A percentile compares a stretch with the other conserved stretches of the same genome.
phyloP scores from a whole-genome alignment of 2,113 vertebrate species.

The Mionectes macconnelli region DNA sequence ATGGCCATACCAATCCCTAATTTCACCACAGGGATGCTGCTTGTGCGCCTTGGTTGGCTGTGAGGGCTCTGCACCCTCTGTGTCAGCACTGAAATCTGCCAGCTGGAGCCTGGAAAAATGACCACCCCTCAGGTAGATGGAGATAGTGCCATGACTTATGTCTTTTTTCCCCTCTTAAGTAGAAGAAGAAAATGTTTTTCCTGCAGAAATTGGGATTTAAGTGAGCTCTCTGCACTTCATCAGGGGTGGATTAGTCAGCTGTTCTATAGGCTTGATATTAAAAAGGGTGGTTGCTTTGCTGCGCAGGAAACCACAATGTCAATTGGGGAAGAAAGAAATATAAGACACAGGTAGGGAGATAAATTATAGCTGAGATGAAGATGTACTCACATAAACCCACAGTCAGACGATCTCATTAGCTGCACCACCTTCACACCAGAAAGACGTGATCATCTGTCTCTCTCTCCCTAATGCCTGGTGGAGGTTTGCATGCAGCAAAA shows the following conservation, averaged over 20 bases:
- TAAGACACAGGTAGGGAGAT: neutral
- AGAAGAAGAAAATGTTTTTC: neutral
- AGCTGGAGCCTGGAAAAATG: neutral
- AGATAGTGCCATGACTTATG: neutral
- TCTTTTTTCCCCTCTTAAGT: neutral
- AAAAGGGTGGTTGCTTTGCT: neutral
- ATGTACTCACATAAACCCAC: neutral
- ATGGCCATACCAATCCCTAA: neutral
- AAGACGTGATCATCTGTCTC: neutral
- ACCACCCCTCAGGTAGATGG: neutral
- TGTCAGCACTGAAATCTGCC: neutral
- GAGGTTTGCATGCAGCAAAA: neutral
- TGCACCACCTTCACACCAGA: neutral
- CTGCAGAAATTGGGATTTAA: neutral
- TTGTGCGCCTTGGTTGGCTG: neutral
- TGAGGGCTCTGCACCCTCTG: neutral
- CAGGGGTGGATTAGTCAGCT: slow-evolving; percentile 11
- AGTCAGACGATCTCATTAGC: neutral
- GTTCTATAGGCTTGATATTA: neutral
- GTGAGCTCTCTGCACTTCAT: neutral
- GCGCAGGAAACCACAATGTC: neutral
- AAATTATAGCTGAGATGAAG: neutral
- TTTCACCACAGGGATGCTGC: neutral
- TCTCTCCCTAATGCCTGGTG: neutral
- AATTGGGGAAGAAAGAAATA: neutral